Evolutionary conservation across 2,797 vertebrate species (phyloP).

Genomic region (Poliocrania exsul): DNA sequence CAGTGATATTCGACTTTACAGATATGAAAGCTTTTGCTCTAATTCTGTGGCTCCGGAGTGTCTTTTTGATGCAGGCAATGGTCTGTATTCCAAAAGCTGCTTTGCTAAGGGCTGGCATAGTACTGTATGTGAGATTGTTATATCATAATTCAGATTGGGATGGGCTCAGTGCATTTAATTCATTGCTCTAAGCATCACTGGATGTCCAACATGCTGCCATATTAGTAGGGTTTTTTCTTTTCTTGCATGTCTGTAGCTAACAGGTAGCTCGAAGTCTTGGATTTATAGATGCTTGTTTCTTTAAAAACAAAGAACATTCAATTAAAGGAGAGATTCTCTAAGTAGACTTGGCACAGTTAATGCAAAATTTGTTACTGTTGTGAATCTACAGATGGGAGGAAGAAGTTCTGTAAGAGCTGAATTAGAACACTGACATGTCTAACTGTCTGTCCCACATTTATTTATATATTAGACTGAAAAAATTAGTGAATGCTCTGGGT

Average conservation of each 20-base stretch:
- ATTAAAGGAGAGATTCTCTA: background rate
- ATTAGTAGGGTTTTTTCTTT: background rate
- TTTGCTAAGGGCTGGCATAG: background rate
- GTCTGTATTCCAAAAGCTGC: background rate
- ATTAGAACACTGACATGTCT: background rate
- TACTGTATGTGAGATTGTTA: background rate
- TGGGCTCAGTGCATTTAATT: background rate
- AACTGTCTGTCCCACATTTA: background rate
- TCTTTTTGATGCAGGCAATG: background rate
- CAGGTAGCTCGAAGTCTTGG: background rate
- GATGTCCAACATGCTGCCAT: background rate
- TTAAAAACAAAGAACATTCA: background rate
- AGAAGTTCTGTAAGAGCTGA: background rate
- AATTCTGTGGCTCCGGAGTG: background rate
- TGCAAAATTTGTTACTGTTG: background rate
- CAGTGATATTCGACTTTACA: background rate
- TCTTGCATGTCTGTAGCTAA: background rate
- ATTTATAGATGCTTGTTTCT: background rate
- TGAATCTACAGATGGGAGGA: background rate
- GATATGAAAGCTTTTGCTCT: background rate
- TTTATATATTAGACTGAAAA: background rate
- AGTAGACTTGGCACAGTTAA: background rate
- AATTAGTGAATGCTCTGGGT: background rate
- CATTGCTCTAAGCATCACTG: background rate
- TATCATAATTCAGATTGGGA: background rate